These are phyloP conservation scores for Macrophya annulata DNA, from an alignment of 2,888 invertebrate genomes.

Conservation along the genomic window DNA sequence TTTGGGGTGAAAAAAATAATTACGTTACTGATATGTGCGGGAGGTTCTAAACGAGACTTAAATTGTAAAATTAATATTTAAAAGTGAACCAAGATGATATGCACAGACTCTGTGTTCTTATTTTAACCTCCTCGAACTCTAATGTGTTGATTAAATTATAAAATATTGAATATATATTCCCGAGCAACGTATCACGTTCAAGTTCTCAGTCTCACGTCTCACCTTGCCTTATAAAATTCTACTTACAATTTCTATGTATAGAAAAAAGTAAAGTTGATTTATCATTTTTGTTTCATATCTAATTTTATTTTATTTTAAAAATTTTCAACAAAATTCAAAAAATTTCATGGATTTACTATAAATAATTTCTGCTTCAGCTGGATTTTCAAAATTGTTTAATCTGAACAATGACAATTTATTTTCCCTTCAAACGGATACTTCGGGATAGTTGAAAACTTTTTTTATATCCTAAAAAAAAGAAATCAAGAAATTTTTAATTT, in stretches of 20 bases:
- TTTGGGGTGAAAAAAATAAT: not conserved
- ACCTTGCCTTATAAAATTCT: not conserved
- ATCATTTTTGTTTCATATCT: no score
- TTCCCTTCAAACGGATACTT: no score
- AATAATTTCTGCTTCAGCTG: no score
- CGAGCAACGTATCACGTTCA: not conserved
- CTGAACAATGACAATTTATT: no score
- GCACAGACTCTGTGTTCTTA: conserved; percentile 41
- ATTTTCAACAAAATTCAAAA: no score
- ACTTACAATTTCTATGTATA: not conserved
- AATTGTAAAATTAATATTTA: conserved; percentile 20
- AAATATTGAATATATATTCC: conserved; percentile 35
- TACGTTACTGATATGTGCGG: not conserved
- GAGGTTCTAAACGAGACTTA: not conserved
- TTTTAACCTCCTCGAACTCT: conserved; percentile 41
- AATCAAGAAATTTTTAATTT: no score
- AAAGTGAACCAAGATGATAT: conserved; percentile 32
- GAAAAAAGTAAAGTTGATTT: no score
- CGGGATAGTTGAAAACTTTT: no score
- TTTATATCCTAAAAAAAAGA: no score
- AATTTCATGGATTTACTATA: no score
- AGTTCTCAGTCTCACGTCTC: not conserved
- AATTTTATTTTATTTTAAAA: no score
- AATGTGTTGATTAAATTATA: conserved; percentile 41
- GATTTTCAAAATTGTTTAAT: no score